Base-by-base conservation (phyloP, 2,797 vertebrate species). In the Hypotaenidia philippensis region DNA sequence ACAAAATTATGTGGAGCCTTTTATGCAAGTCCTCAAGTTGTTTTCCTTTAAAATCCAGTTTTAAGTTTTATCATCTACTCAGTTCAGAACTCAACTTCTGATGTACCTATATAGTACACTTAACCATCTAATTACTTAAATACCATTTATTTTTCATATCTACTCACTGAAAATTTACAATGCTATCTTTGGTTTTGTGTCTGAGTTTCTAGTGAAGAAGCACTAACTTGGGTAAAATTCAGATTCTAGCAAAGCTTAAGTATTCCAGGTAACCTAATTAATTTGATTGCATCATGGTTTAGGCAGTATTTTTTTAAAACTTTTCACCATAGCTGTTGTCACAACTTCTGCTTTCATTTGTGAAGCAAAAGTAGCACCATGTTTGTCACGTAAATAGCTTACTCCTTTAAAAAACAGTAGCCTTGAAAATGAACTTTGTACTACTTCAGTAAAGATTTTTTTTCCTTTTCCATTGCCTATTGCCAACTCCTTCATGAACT, bases 371-470 rank as follows among this genome's bases (percentile, higher is more conserved):
- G 77, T 70, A 89, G 38, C 53, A 64, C 9, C 78, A 16, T 41
- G 36, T 66, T 97, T 87, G 64, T 59, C 80, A 92, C 65, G 61
- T 87, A 86, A 92, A 89, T 65, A 72, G 68, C 74, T 88, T 94
- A n/a, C 9, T 68, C 38, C 68, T 92, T 87, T 90, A 57, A 89
- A 89, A 87, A 83, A 59, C 16, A 93, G 29, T 2, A 14, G 83
- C 72, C 61, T 91, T 92, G 65, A 36, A 77, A 88, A 47, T 91
- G 72, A 94, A 78, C 93, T 95, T 92, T 83, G 65, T 81, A 91
- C 91, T 91, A 41, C 57, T 94, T 88, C 9, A 86, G 13, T 90
- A 83, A 91, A 91, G 80, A 88, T 68, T 90, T 87, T 95, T 95
- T 70, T 41, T 88, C 13, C 6, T 85, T 96, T 97, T 95, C 87